These are phyloP conservation scores for Tetragonula carbonaria DNA, from an alignment of 2,888 invertebrate species.

Conservation along the genomic window DNA sequence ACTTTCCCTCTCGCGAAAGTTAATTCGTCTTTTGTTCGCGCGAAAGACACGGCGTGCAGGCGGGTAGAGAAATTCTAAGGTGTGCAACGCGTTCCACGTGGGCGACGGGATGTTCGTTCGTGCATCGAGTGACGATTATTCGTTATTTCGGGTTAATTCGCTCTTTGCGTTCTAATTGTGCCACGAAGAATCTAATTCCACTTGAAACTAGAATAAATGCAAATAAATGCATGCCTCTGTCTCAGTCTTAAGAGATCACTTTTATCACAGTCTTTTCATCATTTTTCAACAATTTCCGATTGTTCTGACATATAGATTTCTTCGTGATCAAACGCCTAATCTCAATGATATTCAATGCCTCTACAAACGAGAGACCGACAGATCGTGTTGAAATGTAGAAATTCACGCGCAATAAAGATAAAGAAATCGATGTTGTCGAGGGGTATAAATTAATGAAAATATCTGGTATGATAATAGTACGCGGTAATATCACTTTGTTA, in stretches of 20 bases:
- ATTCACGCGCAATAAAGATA: neutral
- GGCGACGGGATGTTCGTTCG: neutral
- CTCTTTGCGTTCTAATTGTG: constrained; percentile 9
- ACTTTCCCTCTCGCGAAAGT: constrained; percentile 10
- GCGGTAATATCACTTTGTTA: constrained; percentile 47
- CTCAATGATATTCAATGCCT: neutral
- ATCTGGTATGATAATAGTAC: neutral
- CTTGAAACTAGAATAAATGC: neutral
- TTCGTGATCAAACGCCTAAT: too few relatives aligned
- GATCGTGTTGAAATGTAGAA: neutral
- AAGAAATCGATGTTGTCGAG: neutral
- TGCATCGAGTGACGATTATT: neutral
- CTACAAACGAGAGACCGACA: neutral
- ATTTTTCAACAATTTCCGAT: too few relatives aligned
- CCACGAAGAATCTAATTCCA: neutral
- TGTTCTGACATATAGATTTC: too few relatives aligned
- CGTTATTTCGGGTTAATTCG: constrained; percentile 17
- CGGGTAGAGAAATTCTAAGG: neutral
- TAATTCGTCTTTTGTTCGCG: constrained; percentile 33
- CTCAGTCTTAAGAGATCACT: too few relatives aligned
- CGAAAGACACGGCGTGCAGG: neutral
- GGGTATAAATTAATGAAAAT: constrained; percentile 6
- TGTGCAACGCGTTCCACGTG: neutral
- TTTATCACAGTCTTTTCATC: too few relatives aligned
- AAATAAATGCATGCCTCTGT: too few relatives aligned